These are phyloP conservation scores for Ophioderma brevispina DNA, from an alignment of 35 echinoderm and acorn worm species.

Conservation along the genomic window DNA sequence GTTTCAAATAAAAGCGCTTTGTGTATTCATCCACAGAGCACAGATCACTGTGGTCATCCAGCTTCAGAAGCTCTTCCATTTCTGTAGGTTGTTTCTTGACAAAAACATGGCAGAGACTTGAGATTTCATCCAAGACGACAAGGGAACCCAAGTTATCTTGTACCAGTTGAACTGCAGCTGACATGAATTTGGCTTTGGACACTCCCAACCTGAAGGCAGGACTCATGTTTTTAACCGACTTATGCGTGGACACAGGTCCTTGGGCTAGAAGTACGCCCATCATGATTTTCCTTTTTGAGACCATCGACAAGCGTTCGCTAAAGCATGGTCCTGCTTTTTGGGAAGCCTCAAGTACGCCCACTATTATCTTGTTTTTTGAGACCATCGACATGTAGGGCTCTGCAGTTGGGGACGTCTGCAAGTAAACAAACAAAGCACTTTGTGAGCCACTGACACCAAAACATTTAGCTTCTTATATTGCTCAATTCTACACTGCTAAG, in stretches of 20 bases:
- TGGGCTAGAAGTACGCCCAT: not conserved
- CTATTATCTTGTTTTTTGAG: not conserved
- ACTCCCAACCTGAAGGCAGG: not conserved
- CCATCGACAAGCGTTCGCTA: not conserved
- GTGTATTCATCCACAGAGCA: not conserved
- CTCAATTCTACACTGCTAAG: no score
- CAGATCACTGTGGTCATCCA: not conserved
- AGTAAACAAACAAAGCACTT: no score
- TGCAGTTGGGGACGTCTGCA: not conserved
- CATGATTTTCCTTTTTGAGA: not conserved
- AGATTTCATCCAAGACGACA: not conserved
- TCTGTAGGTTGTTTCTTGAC: not conserved
- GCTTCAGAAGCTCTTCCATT: not conserved
- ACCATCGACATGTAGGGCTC: not conserved
- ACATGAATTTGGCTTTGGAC: not conserved
- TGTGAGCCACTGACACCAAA: no score
- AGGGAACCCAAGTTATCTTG: not conserved
- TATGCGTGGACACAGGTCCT: not conserved
- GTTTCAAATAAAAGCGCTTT: not conserved
- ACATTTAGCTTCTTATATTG: no score
- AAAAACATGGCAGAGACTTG: not conserved
- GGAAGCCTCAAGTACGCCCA: not conserved
- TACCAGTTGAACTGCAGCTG: not conserved
- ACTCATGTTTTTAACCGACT: not conserved
- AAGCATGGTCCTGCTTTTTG: no score